Percentiles rank a stretch among this genome's conserved stretches.
These are phyloP conservation scores for Coptodon rendalli DNA, from an alignment of 2,113 vertebrate genomes.

Conservation along the genomic window DNA sequence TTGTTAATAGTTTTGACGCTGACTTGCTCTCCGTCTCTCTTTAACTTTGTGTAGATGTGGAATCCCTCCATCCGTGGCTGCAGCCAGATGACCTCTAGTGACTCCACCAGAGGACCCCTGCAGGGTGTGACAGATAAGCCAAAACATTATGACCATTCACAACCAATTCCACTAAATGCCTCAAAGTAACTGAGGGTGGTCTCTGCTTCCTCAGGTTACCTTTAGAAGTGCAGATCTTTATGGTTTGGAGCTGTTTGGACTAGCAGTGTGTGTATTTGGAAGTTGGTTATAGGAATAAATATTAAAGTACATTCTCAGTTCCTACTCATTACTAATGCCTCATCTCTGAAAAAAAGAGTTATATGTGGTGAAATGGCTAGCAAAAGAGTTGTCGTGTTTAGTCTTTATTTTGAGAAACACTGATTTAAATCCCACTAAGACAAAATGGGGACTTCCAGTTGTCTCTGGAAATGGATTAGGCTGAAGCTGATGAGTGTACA, in stretches of 20 bases:
- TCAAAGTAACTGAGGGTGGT: neutral
- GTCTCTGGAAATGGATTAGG: neutral
- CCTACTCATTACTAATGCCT: neutral
- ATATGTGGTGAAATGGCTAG: neutral
- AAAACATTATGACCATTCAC: neutral
- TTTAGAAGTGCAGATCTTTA: neutral
- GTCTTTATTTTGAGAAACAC: neutral
- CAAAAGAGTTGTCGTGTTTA: neutral
- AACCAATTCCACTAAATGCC: neutral
- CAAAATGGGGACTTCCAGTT: neutral
- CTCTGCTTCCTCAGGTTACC: neutral
- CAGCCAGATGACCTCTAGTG: slow-evolving; percentile 40
- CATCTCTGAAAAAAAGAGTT: neutral
- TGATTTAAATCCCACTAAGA: neutral
- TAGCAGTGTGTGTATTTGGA: neutral
- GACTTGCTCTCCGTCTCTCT: neutral
- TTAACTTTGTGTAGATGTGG: neutral
- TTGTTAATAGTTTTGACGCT: neutral
- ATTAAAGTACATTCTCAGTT: neutral
- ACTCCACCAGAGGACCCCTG: neutral
- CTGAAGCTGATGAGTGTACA: neutral
- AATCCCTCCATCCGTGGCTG: neutral
- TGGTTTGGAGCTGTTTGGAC: neutral
- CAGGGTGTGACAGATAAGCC: slow-evolving; percentile 17
- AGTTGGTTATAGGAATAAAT: neutral